phyloP scores from a whole-genome alignment of 2,113 vertebrate species.

The Spea bombifrons region DNA sequence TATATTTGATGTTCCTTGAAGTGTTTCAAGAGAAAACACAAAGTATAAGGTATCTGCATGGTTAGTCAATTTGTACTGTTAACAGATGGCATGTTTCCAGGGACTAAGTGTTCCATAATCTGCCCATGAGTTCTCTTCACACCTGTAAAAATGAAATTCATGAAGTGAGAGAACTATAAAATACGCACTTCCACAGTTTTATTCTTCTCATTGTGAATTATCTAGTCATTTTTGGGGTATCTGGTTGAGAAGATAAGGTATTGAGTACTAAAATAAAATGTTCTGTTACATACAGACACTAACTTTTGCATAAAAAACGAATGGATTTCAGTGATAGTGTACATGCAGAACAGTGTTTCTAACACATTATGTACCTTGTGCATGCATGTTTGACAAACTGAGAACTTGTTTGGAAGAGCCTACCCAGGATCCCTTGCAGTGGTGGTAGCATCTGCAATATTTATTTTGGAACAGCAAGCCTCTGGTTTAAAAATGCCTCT shows the following conservation, averaged over 20 bases:
- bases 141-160: conserved; percentile 39
- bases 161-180: conserved; percentile 26
- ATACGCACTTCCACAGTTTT: conserved; percentile 28
- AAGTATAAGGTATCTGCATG: conserved; percentile 11
- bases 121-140: conserved; percentile 37
- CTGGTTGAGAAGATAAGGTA: conserved; percentile 17
- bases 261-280: conserved; percentile 13
- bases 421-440: no score
- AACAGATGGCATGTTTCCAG: conserved; percentile 19
- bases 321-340: conserved; percentile 25
- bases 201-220: conserved; percentile 16
- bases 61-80: conserved; percentile 14
- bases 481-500: no score
- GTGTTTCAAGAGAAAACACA: background rate
- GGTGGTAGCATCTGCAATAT: no score
- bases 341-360: conserved; percentile 25
- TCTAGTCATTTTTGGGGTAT: conserved; percentile 20
- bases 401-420: no score
- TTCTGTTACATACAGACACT: conserved; percentile 15
- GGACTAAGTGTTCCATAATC: conserved; percentile 30
- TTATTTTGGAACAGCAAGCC: no score
- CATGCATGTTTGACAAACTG: conserved; percentile 9
- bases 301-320: conserved; percentile 31
- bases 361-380: conserved; percentile 33
- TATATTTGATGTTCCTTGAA: background rate